Conservation (phyloP, 2,113 vertebrate species). For the Trematocara variabile region DNA sequence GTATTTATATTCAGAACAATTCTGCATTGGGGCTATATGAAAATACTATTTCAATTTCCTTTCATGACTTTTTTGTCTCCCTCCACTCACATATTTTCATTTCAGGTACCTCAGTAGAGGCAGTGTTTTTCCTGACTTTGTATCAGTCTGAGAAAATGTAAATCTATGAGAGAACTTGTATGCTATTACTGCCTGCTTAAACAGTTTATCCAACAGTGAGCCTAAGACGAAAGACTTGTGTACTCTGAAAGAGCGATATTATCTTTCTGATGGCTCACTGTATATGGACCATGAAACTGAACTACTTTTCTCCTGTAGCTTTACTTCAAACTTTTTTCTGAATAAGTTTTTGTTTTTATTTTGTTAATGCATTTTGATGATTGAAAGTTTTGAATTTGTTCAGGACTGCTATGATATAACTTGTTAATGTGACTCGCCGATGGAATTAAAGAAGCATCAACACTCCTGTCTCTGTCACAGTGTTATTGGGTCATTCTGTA, state of each 20-base stretch:
- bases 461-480: not conserved
- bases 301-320: constrained; percentile 42
- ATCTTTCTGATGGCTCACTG: constrained; percentile 74
- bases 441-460: constrained; percentile 64
- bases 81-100: not conserved
- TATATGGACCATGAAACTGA: constrained; percentile 14
- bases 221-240: constrained; percentile 74
- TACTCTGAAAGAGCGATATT: constrained; percentile 49
- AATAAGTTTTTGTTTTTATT: constrained; percentile 66
- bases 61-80: not conserved
- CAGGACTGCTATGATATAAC: constrained; percentile 76
- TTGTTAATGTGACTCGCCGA: constrained; percentile 76
- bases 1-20: not conserved
- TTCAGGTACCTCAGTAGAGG: constrained; percentile 35
- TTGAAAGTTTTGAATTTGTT: constrained; percentile 70
- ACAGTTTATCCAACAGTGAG: constrained; percentile 47
- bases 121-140: not conserved
- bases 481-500: not conserved
- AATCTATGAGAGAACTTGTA: constrained; percentile 49
- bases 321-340: constrained; percentile 48
- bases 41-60: not conserved
- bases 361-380: constrained; percentile 68
- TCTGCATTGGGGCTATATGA: not conserved
- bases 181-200: constrained; percentile 58
- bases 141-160: constrained; percentile 29